Conservation (phyloP, 2,113 vertebrate species). For the Salvelinus sp. region DNA sequence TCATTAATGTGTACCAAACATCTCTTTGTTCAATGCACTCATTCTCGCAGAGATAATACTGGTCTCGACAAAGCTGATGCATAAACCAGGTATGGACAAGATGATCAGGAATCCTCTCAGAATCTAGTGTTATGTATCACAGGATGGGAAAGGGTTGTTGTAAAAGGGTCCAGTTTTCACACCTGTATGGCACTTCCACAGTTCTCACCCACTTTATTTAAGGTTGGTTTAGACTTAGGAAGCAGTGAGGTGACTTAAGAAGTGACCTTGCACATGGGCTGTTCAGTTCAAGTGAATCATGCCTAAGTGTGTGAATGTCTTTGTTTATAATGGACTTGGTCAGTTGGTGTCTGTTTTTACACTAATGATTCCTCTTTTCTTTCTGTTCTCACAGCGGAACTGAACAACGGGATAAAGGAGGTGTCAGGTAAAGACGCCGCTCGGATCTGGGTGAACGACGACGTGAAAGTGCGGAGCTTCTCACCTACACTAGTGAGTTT, state of each 20-base stretch:
- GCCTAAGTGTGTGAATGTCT: not conserved
- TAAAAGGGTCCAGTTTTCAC: not conserved
- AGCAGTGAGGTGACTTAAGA: not conserved
- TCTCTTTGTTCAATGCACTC: constrained; percentile 21
- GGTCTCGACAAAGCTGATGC: constrained; percentile 70
- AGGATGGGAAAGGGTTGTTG: not conserved
- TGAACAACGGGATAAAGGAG: constrained; percentile 95
- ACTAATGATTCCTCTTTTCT: constrained; percentile 4
- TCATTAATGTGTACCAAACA: not conserved
- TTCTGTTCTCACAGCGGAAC: constrained; percentile 78
- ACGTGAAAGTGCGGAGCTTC: constrained; percentile 89
- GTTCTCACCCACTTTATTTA: not conserved
- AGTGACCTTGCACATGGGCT: too few species aligned
- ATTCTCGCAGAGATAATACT: constrained; percentile 71
- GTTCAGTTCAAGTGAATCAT: too few species aligned
- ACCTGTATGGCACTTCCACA: not conserved
- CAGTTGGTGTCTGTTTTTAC: not conserved
- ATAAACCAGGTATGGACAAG: constrained; percentile 57
- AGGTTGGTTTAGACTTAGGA: not conserved
- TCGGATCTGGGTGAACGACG: constrained; percentile 91
- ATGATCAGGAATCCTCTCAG: not conserved
- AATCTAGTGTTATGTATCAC: not conserved
- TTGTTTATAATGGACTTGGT: not conserved
- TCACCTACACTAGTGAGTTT: constrained; percentile 71
- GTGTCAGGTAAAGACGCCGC: constrained; percentile 87